These are phyloP conservation scores for Cinara cedri DNA, from an alignment of 2,888 invertebrate species.

Conservation along the genomic window DNA sequence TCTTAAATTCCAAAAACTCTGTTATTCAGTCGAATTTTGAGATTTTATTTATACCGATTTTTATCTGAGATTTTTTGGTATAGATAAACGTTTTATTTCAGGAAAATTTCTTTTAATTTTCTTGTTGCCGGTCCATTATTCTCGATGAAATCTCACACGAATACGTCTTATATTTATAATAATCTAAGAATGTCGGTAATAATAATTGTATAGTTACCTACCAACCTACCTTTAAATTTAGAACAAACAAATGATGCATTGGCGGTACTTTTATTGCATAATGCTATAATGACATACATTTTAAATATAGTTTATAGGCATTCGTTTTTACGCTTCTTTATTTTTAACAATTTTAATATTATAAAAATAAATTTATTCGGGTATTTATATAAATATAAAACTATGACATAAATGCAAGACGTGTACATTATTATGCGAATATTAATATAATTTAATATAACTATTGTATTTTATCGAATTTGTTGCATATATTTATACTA, in stretches of 20 bases:
- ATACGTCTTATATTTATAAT: no score
- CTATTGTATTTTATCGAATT: no score
- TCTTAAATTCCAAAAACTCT: no score
- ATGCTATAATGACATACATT: conserved; percentile 3
- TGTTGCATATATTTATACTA: no score
- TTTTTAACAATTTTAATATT: conserved; percentile 4
- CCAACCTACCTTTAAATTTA: conserved; percentile 3
- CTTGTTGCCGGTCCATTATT: neutral
- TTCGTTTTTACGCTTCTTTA: neutral
- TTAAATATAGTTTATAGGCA: neutral
- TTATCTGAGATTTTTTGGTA: no score
- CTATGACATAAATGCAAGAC: neutral
- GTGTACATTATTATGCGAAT: no score
- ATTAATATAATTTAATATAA: no score
- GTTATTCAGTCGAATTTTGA: no score
- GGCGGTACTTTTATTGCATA: neutral
- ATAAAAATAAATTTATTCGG: conserved; percentile 13
- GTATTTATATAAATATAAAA: neutral
- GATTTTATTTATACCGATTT: no score
- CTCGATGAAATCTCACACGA: neutral
- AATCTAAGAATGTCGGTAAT: neutral
- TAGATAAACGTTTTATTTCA: no score
- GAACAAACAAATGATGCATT: conserved; percentile 24
- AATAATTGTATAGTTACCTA: neutral
- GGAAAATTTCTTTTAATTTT: no score